Evolutionary conservation across 1,140 invertebrate genomes (phyloP).

Genomic region (Drosophila busckii): DNA sequence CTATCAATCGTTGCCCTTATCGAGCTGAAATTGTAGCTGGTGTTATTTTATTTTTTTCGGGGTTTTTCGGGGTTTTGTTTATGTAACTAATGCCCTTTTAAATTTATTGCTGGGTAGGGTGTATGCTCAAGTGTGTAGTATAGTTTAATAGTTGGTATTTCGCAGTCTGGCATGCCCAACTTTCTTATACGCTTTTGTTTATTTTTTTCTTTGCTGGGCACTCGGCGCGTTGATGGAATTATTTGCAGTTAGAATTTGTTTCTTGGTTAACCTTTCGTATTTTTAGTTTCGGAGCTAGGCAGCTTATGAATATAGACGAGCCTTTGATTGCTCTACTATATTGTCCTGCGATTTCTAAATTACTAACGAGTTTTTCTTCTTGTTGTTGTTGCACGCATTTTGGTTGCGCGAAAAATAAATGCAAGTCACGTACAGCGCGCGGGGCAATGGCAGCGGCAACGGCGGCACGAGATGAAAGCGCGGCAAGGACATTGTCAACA

Average conservation of each 20-base stretch:
- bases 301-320: slow-evolving; percentile 62
- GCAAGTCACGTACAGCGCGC: slow-evolving; percentile 61
- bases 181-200: too few species aligned
- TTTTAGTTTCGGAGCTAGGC: slow-evolving; percentile 19
- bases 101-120: too few species aligned
- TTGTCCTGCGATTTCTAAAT: slow-evolving; percentile 49
- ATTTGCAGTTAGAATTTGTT: slow-evolving; percentile 58
- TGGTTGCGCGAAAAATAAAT: slow-evolving; percentile 54
- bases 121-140: too few species aligned
- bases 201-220: slow-evolving; percentile 19
- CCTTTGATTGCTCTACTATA: slow-evolving; percentile 66
- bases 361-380: slow-evolving; percentile 67
- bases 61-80: slow-evolving; percentile 20
- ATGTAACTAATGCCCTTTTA: too few species aligned
- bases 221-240: slow-evolving; percentile 60
- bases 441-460: neutral
- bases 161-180: too few species aligned
- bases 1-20: slow-evolving; percentile 71
- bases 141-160: too few species aligned
- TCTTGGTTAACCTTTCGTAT: neutral
- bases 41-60: too few species aligned
- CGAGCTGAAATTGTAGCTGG: too few species aligned
- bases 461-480: slow-evolving; percentile 34
- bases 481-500: slow-evolving; percentile 75
- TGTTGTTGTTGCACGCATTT: slow-evolving; percentile 13